Evolutionary conservation across 2,888 invertebrate species (phyloP).

Genomic region (Hanleya hanleyi): DNA sequence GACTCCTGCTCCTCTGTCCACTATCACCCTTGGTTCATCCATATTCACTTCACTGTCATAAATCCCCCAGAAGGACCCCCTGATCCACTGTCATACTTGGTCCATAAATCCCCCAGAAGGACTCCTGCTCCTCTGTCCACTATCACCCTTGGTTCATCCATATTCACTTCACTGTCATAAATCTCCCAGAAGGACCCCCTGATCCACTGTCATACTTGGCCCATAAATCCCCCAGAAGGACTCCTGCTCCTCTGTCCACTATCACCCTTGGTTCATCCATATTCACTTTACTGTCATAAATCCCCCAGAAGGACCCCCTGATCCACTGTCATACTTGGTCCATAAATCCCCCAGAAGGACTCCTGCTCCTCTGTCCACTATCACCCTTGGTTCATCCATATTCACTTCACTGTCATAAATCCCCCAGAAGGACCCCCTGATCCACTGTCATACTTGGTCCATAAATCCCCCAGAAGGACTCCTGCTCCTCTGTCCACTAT

Average conservation of each 20-base stretch:
- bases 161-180: constrained; percentile 94
- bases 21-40: constrained; percentile 71
- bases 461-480: no score
- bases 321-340: no score
- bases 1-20: constrained; percentile 64
- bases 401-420: constrained; percentile 96
- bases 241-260: constrained; percentile 66
- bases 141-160: constrained; percentile 70
- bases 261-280: constrained; percentile 71
- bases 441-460: no score
- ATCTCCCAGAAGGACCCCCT: no score
- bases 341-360: no score
- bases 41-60: constrained; percentile 92
- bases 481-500: constrained; percentile 68
- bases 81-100: no score
- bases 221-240: constrained; percentile 84
- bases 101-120: constrained; percentile 84
- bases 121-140: constrained; percentile 66
- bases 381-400: constrained; percentile 70
- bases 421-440: no score
- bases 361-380: constrained; percentile 68
- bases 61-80: no score
- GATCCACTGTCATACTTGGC: no score
- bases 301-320: no score
- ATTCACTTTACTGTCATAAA: constrained; percentile 95